Evolutionary conservation across 2,797 vertebrate species (phyloP).

Genomic region (Myotis planiceps): DNA sequence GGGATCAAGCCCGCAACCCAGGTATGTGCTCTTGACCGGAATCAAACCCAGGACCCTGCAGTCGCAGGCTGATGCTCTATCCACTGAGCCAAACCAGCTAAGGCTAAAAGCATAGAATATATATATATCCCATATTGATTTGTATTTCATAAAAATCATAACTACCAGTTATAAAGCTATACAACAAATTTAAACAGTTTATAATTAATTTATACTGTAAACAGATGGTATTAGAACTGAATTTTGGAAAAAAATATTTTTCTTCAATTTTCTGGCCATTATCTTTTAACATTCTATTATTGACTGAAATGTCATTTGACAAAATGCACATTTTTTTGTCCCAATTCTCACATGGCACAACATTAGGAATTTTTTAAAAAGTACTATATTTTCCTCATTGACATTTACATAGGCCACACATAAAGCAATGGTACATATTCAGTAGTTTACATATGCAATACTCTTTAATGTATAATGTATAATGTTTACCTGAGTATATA

Average conservation of each 20-base stretch:
- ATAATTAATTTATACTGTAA: neutral
- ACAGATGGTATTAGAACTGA: neutral
- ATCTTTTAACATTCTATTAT: neutral
- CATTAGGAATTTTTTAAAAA: neutral
- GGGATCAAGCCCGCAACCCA: too few species aligned
- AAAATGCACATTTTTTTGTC: neutral
- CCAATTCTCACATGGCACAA: neutral
- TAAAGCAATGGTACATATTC: neutral
- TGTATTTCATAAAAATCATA: neutral
- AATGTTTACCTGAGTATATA: neutral
- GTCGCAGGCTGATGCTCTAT: too few species aligned
- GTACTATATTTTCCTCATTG: neutral
- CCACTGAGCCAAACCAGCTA: too few species aligned
- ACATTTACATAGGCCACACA: neutral
- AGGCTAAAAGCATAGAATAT: neutral
- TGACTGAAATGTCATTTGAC: neutral
- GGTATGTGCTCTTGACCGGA: too few species aligned
- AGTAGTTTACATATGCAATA: neutral
- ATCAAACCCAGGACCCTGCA: too few species aligned
- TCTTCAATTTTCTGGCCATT: neutral
- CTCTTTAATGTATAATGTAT: neutral
- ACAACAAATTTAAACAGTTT: neutral
- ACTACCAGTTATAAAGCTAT: conserved; percentile 13
- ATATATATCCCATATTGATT: neutral
- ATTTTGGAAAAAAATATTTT: neutral